Evolutionary conservation across 2,888 invertebrate genomes (phyloP).

Genomic region (Spatulosminthurus flaviceps): DNA sequence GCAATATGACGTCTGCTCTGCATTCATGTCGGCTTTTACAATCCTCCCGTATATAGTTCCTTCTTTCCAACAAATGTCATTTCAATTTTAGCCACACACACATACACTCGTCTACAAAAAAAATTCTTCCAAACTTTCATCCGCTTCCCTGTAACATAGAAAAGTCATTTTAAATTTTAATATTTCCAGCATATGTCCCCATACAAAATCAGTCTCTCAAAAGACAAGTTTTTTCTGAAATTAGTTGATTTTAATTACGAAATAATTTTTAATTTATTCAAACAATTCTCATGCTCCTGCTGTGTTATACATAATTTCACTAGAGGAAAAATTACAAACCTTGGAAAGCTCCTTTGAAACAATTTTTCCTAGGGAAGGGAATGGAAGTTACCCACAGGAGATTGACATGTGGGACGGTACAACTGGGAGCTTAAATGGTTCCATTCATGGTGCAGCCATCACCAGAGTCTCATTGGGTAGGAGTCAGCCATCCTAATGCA

Average conservation of each 20-base stretch:
- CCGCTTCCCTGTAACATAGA: too few species aligned
- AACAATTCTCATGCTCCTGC: too few species aligned
- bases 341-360: too few species aligned
- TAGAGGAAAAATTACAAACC: too few species aligned
- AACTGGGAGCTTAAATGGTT: conserved; percentile 35
- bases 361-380: neutral
- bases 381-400: conserved; percentile 47
- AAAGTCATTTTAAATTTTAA: too few species aligned
- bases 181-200: too few species aligned
- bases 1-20: conserved; percentile 16
- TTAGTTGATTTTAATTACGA: too few species aligned
- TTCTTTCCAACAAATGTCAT: neutral
- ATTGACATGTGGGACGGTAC: conserved; percentile 49
- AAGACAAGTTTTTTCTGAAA: too few species aligned
- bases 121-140: neutral
- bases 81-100: neutral
- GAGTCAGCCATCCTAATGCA: conserved; percentile 4
- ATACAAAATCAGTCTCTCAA: too few species aligned
- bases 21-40: conserved; percentile 18
- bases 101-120: neutral
- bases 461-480: conserved; percentile 41
- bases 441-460: conserved; percentile 40
- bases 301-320: too few species aligned
- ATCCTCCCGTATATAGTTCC: neutral
- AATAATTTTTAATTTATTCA: too few species aligned